Evolutionary conservation across 92 coral and sea anemone genomes (phyloP).

Genomic region (Umimayanthus kanabou): DNA sequence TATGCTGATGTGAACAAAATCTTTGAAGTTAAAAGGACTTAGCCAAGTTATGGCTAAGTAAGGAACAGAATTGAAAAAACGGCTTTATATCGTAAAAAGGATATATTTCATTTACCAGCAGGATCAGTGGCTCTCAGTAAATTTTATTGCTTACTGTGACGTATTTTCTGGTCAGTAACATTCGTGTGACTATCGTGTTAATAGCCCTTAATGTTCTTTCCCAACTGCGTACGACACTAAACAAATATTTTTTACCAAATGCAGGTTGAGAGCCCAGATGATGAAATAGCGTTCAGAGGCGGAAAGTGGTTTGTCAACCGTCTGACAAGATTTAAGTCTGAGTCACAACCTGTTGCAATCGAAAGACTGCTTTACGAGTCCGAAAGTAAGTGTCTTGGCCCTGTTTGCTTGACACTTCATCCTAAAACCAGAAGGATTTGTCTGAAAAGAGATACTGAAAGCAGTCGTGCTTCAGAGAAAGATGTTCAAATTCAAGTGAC

Average conservation of each 20-base stretch:
- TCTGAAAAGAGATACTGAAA: constrained; percentile 37
- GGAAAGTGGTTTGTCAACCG: constrained; percentile 69
- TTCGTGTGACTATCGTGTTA: not conserved
- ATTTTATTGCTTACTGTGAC: no score
- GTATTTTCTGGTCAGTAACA: not conserved
- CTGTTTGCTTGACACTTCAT: constrained; percentile 39
- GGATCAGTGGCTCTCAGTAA: no score
- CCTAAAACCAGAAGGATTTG: constrained; percentile 39
- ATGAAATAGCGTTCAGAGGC: constrained; percentile 62
- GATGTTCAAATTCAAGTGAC: constrained; percentile 41
- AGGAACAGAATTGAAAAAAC: no score
- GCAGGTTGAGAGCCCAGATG: constrained; percentile 42
- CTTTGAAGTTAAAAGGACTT: no score
- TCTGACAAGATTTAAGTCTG: constrained; percentile 35
- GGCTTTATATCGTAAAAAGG: no score
- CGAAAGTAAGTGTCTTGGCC: not conserved
- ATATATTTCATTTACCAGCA: no score
- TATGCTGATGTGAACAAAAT: no score
- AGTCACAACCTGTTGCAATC: not conserved
- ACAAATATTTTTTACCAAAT: not conserved
- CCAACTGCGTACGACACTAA: not conserved
- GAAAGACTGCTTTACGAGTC: not conserved
- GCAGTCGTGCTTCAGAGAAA: not conserved
- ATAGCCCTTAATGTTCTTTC: not conserved
- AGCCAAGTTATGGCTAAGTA: no score